Evolutionary conservation across 2,888 invertebrate species (phyloP).

Genomic region (Agrotis clavis): DNA sequence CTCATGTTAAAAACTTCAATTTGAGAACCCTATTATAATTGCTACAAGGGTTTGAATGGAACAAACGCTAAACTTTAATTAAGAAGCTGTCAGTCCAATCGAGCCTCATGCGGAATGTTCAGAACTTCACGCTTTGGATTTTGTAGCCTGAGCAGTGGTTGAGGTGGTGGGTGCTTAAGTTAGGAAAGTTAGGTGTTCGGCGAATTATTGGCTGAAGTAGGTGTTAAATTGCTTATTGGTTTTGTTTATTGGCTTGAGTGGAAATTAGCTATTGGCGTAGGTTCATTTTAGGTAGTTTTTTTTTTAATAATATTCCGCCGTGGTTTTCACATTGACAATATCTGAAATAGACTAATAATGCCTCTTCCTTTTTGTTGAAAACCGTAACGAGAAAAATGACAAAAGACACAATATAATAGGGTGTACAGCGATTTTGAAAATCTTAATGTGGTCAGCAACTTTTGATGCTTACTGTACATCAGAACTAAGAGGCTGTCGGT

Average conservation of each 20-base stretch:
- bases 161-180: constrained; percentile 21
- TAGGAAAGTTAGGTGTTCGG: constrained; percentile 24
- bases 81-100: constrained; percentile 62
- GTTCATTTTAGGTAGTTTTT: too few relatives aligned
- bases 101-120: constrained; percentile 47
- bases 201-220: constrained; percentile 1
- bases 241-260: neutral
- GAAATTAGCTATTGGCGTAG: neutral
- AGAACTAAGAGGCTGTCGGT: constrained; percentile 43
- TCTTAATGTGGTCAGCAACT: too few relatives aligned
- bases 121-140: constrained; percentile 48
- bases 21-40: constrained; percentile 48
- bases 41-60: constrained; percentile 50
- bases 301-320: too few relatives aligned
- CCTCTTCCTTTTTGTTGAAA: too few relatives aligned
- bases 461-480: constrained; percentile 21
- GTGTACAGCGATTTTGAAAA: too few relatives aligned
- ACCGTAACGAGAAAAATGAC: too few relatives aligned
- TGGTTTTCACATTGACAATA: too few relatives aligned
- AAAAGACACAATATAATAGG: too few relatives aligned
- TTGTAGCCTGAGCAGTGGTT: constrained; percentile 46
- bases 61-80: constrained; percentile 65
- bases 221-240: neutral
- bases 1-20: constrained; percentile 3
- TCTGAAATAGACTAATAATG: too few relatives aligned